Base-by-base conservation (phyloP, 2,113 vertebrate genomes). In the Bos indicus region DNA sequence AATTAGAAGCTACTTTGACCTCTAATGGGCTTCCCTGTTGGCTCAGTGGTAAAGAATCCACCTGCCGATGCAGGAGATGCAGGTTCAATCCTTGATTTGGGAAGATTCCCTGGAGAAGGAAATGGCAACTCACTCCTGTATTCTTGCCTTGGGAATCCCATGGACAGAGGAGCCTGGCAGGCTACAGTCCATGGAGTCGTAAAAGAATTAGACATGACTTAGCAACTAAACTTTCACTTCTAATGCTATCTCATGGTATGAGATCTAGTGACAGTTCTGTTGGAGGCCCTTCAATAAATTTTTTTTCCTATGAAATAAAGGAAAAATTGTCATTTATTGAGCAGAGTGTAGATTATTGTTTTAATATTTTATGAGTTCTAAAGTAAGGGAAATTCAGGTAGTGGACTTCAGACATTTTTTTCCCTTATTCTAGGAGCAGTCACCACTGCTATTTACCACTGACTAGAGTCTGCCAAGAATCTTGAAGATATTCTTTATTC, bases 171-270 rank as follows among this genome's bases (percentile, higher is more conserved):
- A 71, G n/a, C 19, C n/a, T 40, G n/a, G n/a, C n/a, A 23, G 67
- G 67, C 0, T 71, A 23, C 1, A 1, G 19, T 71, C n/a, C n/a
- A 3, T 13, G 67, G 11, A 40, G 5, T 40, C 3, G 0, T n/a
- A 40, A 71, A 40, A 71, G 67, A 71, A 21, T 71, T 23, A 11
- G 67, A 40, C 67, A 40, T 13, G 11, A 40, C 19, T 71, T 6
- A 71, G 67, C 19, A 71, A 71, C 67, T 13, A 71, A 40, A 23
- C n/a, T 71, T 23, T 71, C 67, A 40, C 67, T 71, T 78, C 19
- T 91, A 78, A 60, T 23, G 7, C 1, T 80, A 5, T 54, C 56
- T 88, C 52, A 36, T 33, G 11, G 9, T 8, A 56, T 48, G 36
- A 36, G 33, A 62, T 77, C 43, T 6, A 43, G 12, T 60, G 10